Base-by-base conservation (phyloP, 2,797 vertebrate genomes). In the Stomatorhinus walkeri region DNA sequence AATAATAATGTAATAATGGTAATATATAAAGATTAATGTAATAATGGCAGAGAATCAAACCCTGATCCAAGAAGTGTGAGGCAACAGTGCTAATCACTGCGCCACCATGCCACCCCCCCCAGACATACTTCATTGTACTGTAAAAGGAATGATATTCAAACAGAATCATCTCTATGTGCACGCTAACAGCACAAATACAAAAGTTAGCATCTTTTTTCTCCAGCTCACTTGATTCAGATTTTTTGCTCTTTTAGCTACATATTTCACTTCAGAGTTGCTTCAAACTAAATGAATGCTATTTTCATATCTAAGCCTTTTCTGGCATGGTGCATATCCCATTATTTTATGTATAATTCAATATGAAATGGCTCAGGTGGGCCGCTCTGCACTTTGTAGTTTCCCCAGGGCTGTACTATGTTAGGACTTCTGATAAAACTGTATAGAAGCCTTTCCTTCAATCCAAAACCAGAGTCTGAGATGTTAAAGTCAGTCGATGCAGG, bases 271-370 rank as follows among this genome's bases (percentile, higher is more conserved):
- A 84, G 46, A 84, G n/a, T 84, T 28, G n/a, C 46, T 19, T n/a
- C 79, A 43, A 28, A 28, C n/a, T 72, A 79, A 79, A 79, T 24
- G 2, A 43, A 79, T 46, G n/a, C 36, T 36, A 79, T 79, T 43
- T 40, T 61, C 16, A 12, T 64, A 64, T 88, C 43, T 54, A 43
- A n/a, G 1, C 49, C 61, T n/a, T 32, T 46, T 88, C 10, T 81
- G 51, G 22, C 46, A 51, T 43, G 10, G 22, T 8, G 32, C 9
- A 83, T 40, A 88, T 59, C 16, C 68, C 28, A 81, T 56, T 83
- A 51, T 43, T n/a, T 12, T 83, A 83, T 88, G 52, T 83, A 88
- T 88, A 88, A 83, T 83, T 81, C 48, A 88, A 16, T 36, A 40
- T 4, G 8, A 43, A 40, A 7, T 40, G 9, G n/a, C 79, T 22